Conservation (phyloP, 2,888 invertebrate genomes). For the Sphaerophoria taeniata region DNA sequence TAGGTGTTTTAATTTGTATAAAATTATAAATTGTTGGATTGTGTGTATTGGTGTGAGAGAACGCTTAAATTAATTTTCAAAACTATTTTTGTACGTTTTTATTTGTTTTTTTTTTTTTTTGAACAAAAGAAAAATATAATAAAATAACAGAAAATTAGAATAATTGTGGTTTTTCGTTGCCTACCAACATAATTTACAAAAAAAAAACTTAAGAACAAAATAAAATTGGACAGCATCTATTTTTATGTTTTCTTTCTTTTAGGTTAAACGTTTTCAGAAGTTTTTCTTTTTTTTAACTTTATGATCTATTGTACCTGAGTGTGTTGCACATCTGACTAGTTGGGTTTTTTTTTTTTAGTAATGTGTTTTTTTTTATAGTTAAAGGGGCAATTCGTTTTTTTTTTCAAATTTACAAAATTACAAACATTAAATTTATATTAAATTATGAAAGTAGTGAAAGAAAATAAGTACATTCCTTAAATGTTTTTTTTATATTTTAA, state of each 20-base stretch:
- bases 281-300: constrained; percentile 62
- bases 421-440: constrained; percentile 26
- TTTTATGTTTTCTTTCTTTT: constrained; percentile 42
- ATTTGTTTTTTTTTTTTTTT: constrained; percentile 8
- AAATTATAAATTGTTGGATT: constrained; percentile 25
- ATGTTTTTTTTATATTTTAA: constrained; percentile 16
- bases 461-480: constrained; percentile 67
- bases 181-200: constrained; percentile 55
- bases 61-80: constrained; percentile 38
- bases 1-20: constrained; percentile 21
- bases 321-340: constrained; percentile 78
- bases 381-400: constrained; percentile 48
- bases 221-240: constrained; percentile 56
- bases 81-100: constrained; percentile 30
- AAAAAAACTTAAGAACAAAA: constrained; percentile 50
- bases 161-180: constrained; percentile 49
- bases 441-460: constrained; percentile 39
- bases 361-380: constrained; percentile 46
- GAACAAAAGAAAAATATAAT: constrained; percentile 21
- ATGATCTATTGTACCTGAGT: constrained; percentile 77
- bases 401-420: constrained; percentile 32
- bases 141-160: not conserved
- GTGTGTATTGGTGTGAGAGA: constrained; percentile 8
- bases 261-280: constrained; percentile 37
- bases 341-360: constrained; percentile 73